These are phyloP conservation scores for Suillia variegata DNA, from an alignment of 2,888 invertebrate species.

Conservation along the genomic window DNA sequence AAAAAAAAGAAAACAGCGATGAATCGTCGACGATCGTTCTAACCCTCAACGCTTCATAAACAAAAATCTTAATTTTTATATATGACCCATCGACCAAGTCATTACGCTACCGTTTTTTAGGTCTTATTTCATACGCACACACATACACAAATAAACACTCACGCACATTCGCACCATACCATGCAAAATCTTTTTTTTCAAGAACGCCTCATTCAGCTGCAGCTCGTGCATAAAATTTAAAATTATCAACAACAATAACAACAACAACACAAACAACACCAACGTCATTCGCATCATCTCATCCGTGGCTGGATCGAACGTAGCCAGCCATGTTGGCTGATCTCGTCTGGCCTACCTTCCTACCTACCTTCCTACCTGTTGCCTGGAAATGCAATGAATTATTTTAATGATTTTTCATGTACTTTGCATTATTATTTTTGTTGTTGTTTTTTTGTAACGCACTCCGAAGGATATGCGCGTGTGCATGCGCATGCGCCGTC, in stretches of 20 bases:
- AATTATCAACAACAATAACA: constrained; percentile 1
- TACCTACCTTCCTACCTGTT: constrained; percentile 38
- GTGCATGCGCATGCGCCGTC: constrained; percentile 27
- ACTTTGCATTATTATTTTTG: too few relatives aligned
- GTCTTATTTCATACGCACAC: not conserved
- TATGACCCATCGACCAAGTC: not conserved
- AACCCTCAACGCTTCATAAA: not conserved
- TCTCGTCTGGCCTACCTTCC: not conserved
- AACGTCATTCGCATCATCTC: too few relatives aligned
- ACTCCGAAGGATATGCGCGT: not conserved
- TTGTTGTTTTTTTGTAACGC: too few relatives aligned
- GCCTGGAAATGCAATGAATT: constrained; percentile 43
- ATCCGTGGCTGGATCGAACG: not conserved
- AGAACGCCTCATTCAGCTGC: too few relatives aligned
- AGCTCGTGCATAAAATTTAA: constrained; percentile 4
- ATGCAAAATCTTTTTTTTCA: not conserved
- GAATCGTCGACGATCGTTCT: too few relatives aligned
- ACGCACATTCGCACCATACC: not conserved
- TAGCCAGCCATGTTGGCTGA: not conserved
- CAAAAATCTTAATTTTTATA: not conserved
- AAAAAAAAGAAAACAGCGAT: too few relatives aligned
- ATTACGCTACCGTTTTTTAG: constrained; percentile 1
- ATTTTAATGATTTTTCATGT: constrained; percentile 41
- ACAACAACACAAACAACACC: too few relatives aligned
- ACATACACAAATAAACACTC: not conserved